Evolutionary conservation across 2,113 vertebrate species (phyloP).

Genomic region (Pangasianodon gigas): DNA sequence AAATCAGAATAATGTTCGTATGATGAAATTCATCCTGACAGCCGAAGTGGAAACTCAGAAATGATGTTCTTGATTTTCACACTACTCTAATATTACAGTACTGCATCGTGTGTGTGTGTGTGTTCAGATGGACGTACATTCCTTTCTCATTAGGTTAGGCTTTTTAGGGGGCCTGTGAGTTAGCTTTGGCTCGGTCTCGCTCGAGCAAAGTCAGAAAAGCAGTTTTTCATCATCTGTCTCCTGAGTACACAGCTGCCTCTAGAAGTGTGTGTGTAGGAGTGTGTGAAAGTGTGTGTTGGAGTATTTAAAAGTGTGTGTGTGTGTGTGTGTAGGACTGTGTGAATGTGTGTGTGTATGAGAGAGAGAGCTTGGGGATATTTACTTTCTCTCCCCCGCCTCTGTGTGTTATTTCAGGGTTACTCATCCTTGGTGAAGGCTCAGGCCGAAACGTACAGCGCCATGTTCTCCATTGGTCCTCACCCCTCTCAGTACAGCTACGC

Average conservation of each 20-base stretch:
- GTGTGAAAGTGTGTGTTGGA: neutral
- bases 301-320: neutral
- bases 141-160: slow-evolving; percentile 48
- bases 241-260: slow-evolving; percentile 17
- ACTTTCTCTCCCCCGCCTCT: slow-evolving; percentile 1
- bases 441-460: slow-evolving; percentile 64
- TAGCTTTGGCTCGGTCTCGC: slow-evolving; percentile 23
- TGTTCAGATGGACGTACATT: slow-evolving; percentile 49
- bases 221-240: slow-evolving; percentile 32
- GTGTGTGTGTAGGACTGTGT: slow-evolving; percentile 7
- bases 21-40: neutral
- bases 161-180: slow-evolving; percentile 26
- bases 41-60: neutral
- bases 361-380: neutral
- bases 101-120: neutral
- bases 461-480: slow-evolving; percentile 65
- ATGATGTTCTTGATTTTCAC: neutral
- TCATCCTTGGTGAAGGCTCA: slow-evolving; percentile 63
- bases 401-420: slow-evolving; percentile 55
- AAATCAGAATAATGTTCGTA: neutral
- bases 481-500: slow-evolving; percentile 26
- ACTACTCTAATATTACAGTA: neutral
- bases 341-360: neutral
- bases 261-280: slow-evolving; percentile 10
- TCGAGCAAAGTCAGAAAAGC: slow-evolving; percentile 34